phyloP scores from a whole-genome alignment of 2,113 vertebrate species.

The Stegostoma tigrinum region DNA sequence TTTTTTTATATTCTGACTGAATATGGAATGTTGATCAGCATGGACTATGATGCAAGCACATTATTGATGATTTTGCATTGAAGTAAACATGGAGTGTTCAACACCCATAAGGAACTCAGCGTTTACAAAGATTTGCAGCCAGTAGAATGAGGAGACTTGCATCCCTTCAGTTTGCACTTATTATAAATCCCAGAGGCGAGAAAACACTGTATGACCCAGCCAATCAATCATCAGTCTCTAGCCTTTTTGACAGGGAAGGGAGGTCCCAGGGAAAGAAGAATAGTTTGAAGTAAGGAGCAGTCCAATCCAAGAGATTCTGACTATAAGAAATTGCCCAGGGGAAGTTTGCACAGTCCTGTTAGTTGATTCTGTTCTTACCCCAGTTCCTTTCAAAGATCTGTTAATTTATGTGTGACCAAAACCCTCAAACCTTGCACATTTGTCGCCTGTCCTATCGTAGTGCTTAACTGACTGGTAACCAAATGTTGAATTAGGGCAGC shows the following conservation, averaged over 20 bases:
- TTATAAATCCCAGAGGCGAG: neutral
- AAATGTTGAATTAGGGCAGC: too few relatives aligned
- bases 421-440: neutral
- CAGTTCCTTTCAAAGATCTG: neutral
- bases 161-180: constrained; percentile 3
- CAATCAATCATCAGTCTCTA: neutral
- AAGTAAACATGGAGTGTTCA: neutral
- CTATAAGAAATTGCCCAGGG: neutral
- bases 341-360: neutral
- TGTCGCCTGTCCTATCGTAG: neutral
- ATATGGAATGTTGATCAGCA: neutral
- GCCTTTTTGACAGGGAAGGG: neutral
- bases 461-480: too few relatives aligned
- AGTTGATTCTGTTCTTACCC: neutral
- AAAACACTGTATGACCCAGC: neutral
- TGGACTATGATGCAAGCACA: too few relatives aligned
- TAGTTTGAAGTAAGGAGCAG: neutral
- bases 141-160: neutral
- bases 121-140: neutral
- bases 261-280: neutral
- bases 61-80: neutral
- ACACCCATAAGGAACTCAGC: neutral
- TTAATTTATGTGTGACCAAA: neutral
- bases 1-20: neutral
- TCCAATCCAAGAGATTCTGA: constrained; percentile 6